phyloP scores from a whole-genome alignment of 2,113 vertebrate species.

The Octodon degus region DNA sequence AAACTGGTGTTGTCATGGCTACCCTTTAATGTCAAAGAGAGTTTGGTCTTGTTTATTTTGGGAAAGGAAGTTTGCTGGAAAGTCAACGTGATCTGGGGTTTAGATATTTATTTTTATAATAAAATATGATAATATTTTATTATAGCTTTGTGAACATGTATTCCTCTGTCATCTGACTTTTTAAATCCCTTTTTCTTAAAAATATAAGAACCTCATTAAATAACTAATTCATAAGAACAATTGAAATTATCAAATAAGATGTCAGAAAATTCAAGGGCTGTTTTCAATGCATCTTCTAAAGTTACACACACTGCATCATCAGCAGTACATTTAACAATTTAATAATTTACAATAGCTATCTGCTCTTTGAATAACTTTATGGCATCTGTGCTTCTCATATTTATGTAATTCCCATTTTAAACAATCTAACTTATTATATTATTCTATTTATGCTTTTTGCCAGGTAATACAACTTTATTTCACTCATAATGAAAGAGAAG shows the following conservation, averaged over 20 bases:
- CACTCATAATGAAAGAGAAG: neutral
- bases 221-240: neutral
- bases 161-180: neutral
- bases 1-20: neutral
- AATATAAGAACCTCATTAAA: neutral
- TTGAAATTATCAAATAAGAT: constrained; percentile 57
- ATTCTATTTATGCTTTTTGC: neutral
- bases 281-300: constrained; percentile 60
- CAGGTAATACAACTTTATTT: neutral
- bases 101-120: neutral
- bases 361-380: constrained; percentile 23
- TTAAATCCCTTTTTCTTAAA: neutral
- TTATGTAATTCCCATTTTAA: constrained; percentile 44
- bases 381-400: neutral
- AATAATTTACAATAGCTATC: constrained; percentile 19
- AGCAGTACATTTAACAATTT: constrained; percentile 6
- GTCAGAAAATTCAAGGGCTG: constrained; percentile 37
- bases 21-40: neutral
- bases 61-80: neutral
- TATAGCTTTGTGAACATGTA: neutral
- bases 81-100: neutral
- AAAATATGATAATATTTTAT: neutral
- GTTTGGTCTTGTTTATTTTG: neutral
- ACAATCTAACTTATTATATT: neutral
- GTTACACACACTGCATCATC: constrained; percentile 46